Conservation (phyloP, 2,113 vertebrate genomes). For the Narcine bancroftii region DNA sequence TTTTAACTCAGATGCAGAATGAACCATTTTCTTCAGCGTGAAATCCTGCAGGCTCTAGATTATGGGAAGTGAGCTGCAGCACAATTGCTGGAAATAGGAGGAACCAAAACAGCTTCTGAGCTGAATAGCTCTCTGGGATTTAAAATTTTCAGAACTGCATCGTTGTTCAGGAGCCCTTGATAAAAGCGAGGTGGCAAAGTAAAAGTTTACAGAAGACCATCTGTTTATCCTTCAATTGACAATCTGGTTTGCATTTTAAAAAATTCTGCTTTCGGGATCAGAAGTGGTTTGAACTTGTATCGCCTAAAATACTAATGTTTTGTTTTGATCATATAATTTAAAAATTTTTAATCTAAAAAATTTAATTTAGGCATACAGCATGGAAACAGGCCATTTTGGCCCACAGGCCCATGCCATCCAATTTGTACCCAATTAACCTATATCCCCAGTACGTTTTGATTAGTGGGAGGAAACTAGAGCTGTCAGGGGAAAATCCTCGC, state of each 20-base stretch:
- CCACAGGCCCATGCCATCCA: background rate
- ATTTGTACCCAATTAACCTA: too few species aligned
- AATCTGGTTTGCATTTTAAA: background rate
- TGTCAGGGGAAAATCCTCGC: too few species aligned
- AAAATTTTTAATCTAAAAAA: too few species aligned
- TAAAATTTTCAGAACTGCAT: background rate
- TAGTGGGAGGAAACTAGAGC: too few species aligned
- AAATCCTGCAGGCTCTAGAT: background rate
- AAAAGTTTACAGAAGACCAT: background rate
- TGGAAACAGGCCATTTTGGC: too few species aligned
- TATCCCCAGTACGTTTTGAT: too few species aligned
- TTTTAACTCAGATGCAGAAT: background rate
- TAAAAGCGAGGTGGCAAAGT: background rate
- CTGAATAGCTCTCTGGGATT: background rate
- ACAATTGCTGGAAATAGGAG: constrained; percentile 15
- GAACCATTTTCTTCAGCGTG: background rate
- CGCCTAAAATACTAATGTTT: too few species aligned
- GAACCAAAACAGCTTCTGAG: background rate
- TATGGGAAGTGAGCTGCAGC: background rate
- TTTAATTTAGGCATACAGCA: too few species aligned
- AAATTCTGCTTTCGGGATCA: background rate
- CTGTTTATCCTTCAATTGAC: background rate
- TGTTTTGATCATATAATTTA: too few species aligned
- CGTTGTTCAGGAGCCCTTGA: background rate
- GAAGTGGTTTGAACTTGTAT: background rate